Base-by-base conservation (phyloP, 2,797 vertebrate species). In the Enteromius mattozi region DNA sequence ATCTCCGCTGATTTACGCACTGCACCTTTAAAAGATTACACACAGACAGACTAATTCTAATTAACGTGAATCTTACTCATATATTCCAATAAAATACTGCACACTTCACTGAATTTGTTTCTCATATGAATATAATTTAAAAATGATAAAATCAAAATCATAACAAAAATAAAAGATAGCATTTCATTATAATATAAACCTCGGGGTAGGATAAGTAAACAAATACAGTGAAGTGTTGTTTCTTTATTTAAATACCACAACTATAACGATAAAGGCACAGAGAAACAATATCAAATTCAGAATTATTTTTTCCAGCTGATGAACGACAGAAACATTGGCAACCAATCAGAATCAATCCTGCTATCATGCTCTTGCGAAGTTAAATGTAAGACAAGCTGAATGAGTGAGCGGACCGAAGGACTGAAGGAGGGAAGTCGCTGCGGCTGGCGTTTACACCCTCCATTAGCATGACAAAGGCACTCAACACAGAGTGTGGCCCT, bases 391-490 rank as follows among this genome's bases (percentile, higher is more conserved):
- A 51, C 17, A 12, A 19, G 6, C 51, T 24, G 30, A 42, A 59
- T 45, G 70, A 17, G 51, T 12, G 27, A 42, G 6, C 2, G 27
- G 2, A 56, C 35, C 47, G 33, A 49, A 85, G 51, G n/a, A 56
- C 40, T 30, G 42, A 13, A 42, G 24, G 17, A 70, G 59, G 68
- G 61, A 49, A 68, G 81, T 80, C 21, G 19, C 27, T 47, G 30
- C 10, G 42, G 40, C 68, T 79, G 47, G 61, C 63, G 14, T 81
- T 81, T 35, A 91, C 91, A 91, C 90, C 88, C 88, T 80, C 87
- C 87, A 94, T 95, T 95, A 94, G 87, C 93, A 94, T 95, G 88
- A 95, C 93, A 95, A 95, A 94, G 92, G 84, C 90, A 88, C 89
- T 91, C 76, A 87, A 54, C 86, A 49, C 91, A 72, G 86, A 4